phyloP scores from a whole-genome alignment of 2,797 vertebrate species.

The Varecia variegata region DNA sequence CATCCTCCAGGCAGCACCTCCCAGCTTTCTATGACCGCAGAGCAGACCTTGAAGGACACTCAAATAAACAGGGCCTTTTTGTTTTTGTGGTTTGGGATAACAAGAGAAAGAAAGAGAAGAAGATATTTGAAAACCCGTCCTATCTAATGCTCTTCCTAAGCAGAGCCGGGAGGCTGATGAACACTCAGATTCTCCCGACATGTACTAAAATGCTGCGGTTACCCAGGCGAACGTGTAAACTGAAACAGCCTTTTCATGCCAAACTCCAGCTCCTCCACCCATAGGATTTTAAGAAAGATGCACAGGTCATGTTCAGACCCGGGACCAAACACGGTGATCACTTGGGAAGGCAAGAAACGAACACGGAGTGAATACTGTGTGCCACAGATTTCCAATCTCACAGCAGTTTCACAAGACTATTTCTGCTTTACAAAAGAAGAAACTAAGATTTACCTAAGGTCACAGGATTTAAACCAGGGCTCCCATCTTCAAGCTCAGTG shows the following conservation, averaged over 20 bases:
- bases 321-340: fast-evolving
- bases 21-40: neutral
- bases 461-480: neutral
- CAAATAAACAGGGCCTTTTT: neutral
- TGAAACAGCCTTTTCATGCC: neutral
- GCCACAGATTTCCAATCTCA: fast-evolving
- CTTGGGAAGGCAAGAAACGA: neutral
- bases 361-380: fast-evolving
- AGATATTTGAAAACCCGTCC: neutral
- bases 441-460: neutral
- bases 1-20: neutral
- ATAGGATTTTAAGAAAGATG: neutral
- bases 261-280: neutral
- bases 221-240: neutral
- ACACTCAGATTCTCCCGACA: neutral
- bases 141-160: neutral
- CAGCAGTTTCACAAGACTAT: neutral
- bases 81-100: neutral
- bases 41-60: neutral
- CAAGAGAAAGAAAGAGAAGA: neutral
- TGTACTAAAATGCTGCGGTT: neutral
- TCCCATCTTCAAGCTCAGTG: neutral
- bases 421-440: neutral
- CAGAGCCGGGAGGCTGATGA: neutral
- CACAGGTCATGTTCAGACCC: fast-evolving